These are phyloP conservation scores for Drosophila murphyi DNA, from an alignment of 1,140 invertebrate genomes.

Conservation along the genomic window DNA sequence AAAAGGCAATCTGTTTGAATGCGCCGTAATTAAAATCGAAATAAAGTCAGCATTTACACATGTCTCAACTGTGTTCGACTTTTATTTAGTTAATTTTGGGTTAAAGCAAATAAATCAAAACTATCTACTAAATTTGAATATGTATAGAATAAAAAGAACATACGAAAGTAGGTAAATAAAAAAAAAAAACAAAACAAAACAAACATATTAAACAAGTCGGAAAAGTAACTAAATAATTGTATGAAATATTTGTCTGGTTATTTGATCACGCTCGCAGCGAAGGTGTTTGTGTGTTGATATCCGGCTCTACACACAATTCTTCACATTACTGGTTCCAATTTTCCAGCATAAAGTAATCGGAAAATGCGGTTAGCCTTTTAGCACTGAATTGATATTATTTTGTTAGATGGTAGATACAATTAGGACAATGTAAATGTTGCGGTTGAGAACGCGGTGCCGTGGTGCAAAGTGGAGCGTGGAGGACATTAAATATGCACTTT, in stretches of 20 bases:
- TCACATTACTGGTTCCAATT: slow-evolving; percentile 14
- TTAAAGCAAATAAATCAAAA: too few relatives aligned
- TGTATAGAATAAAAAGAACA: too few relatives aligned
- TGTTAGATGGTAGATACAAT: slow-evolving; percentile 12
- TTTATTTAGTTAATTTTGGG: too few relatives aligned
- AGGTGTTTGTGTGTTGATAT: slow-evolving; percentile 7
- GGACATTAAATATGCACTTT: slow-evolving; percentile 23
- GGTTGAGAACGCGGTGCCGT: slow-evolving; percentile 12
- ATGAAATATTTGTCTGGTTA: not conserved
- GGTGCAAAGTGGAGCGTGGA: not conserved
- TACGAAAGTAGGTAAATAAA: too few relatives aligned
- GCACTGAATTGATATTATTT: slow-evolving; percentile 5
- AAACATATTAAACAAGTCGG: too few relatives aligned
- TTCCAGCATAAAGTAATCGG: slow-evolving; percentile 12
- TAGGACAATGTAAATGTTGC: slow-evolving; percentile 55
- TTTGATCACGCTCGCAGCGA: slow-evolving; percentile 2
- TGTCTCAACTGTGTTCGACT: too few relatives aligned
- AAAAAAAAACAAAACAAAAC: too few relatives aligned
- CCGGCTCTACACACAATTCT: slow-evolving; percentile 12
- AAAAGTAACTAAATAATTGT: not conserved
- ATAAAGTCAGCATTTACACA: too few relatives aligned
- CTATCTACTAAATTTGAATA: too few relatives aligned
- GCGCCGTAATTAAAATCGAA: too few relatives aligned
- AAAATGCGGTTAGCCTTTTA: slow-evolving; percentile 20
- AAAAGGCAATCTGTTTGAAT: too few relatives aligned